These are phyloP conservation scores for Neotragus moschatus DNA, from an alignment of 2,113 vertebrate genomes.

Conservation along the genomic window DNA sequence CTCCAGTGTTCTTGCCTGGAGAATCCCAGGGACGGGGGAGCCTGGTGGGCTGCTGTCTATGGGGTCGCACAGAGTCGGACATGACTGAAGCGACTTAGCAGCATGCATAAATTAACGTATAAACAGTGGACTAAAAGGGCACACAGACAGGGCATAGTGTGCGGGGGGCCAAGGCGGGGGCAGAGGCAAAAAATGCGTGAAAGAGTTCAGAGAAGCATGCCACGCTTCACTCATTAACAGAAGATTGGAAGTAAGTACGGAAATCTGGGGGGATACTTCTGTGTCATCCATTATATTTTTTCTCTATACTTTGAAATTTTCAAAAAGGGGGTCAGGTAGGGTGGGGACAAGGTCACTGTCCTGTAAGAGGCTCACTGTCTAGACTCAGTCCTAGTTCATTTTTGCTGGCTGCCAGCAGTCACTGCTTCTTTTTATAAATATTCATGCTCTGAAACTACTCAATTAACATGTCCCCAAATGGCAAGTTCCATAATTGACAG, in stretches of 20 bases:
- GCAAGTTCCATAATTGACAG: neutral
- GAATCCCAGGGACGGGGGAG: no score
- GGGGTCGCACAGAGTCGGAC: no score
- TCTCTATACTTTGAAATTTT: neutral
- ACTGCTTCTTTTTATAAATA: neutral
- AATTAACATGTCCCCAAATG: neutral
- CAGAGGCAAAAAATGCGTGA: neutral
- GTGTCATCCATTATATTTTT: neutral
- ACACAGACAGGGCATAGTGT: neutral
- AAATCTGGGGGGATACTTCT: neutral
- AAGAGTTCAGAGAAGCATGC: neutral
- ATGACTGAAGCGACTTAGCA: no score
- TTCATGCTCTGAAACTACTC: neutral
- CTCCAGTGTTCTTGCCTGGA: no score
- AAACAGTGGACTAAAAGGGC: neutral
- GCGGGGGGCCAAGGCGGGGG: no score
- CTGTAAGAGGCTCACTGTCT: neutral
- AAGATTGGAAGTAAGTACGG: neutral
- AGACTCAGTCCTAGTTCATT: neutral
- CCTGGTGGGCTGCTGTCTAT: no score
- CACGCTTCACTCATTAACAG: neutral
- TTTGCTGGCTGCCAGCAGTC: neutral
- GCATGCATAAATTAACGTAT: neutral
- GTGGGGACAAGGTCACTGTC: neutral
- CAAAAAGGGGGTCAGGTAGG: neutral